These are phyloP conservation scores for Noctua pronuba DNA, from an alignment of 2,888 invertebrate genomes.

Conservation along the genomic window DNA sequence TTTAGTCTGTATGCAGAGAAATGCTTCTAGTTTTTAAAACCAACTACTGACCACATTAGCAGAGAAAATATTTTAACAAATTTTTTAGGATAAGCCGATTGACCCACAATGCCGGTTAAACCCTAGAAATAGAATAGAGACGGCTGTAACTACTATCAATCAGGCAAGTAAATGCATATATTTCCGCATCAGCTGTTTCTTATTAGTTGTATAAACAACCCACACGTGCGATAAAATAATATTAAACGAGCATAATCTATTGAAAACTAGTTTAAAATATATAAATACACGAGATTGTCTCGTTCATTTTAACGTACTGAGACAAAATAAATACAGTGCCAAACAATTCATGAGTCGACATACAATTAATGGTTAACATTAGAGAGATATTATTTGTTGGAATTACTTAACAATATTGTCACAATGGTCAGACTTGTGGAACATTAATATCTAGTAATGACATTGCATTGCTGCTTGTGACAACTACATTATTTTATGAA, in stretches of 20 bases:
- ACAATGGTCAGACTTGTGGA: not conserved
- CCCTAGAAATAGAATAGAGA: not conserved
- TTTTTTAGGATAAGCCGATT: not conserved
- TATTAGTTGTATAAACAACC: slow-evolving; percentile 25
- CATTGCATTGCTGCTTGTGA: not conserved
- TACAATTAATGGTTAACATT: slow-evolving; percentile 15
- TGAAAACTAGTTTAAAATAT: slow-evolving; percentile 37
- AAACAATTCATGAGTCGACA: slow-evolving; percentile 31
- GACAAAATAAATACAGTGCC: slow-evolving; percentile 3
- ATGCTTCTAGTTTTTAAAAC: not conserved
- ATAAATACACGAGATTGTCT: slow-evolving; percentile 3
- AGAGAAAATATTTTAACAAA: not conserved
- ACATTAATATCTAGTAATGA: not conserved
- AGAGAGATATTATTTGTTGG: slow-evolving; percentile 21
- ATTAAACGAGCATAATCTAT: slow-evolving; percentile 34
- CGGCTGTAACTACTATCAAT: not conserved
- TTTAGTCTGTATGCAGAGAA: not conserved
- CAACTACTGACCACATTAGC: not conserved
- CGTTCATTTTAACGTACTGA: slow-evolving; percentile 19
- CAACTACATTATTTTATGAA: not conserved
- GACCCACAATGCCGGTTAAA: not conserved
- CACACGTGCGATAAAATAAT: slow-evolving; percentile 28
- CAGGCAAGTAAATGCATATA: not conserved
- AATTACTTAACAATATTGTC: slow-evolving; percentile 14
- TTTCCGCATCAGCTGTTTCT: slow-evolving; percentile 37